Percentiles rank a stretch among this genome's conserved stretches.
These are phyloP conservation scores for Drosophila niveifrons DNA, from an alignment of 2,888 invertebrate genomes.

Conservation along the genomic window DNA sequence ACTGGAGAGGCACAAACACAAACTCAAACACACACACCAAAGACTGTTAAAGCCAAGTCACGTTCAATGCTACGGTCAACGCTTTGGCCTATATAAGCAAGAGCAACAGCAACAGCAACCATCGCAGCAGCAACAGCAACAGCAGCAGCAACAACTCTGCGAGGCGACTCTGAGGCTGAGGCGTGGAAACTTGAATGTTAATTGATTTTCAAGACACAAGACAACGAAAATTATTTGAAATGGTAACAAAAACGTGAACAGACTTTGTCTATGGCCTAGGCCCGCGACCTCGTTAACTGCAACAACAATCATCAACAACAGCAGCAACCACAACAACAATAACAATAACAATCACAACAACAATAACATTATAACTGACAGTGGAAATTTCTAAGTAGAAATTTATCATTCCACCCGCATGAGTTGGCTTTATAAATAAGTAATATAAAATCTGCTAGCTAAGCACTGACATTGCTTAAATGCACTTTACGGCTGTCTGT, in stretches of 20 bases:
- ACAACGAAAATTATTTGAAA: constrained; percentile 33
- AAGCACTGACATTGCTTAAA: no score
- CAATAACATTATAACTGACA: neutral
- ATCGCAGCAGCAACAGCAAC: neutral
- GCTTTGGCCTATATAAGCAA: constrained; percentile 50
- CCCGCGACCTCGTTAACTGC: constrained; percentile 60
- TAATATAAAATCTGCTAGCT: no score
- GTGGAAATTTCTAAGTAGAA: constrained; percentile 40
- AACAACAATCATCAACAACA: constrained; percentile 14
- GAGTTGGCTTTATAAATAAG: no score
- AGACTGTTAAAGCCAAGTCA: constrained; percentile 66
- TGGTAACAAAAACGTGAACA: constrained; percentile 72
- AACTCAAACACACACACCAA: constrained; percentile 11
- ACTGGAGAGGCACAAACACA: constrained; percentile 3
- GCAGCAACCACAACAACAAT: neutral
- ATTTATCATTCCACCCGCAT: constrained; percentile 27
- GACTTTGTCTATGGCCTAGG: constrained; percentile 57
- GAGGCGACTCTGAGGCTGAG: neutral
- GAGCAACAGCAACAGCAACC: constrained; percentile 11
- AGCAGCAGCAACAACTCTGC: neutral
- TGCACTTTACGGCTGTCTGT: no score
- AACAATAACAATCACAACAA: neutral
- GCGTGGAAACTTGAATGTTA: constrained; percentile 63
- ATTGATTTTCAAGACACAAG: constrained; percentile 67
- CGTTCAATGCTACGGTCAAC: constrained; percentile 70